Evolutionary conservation across 2,888 invertebrate species (phyloP).

Genomic region (Chymomyza caudatula): DNA sequence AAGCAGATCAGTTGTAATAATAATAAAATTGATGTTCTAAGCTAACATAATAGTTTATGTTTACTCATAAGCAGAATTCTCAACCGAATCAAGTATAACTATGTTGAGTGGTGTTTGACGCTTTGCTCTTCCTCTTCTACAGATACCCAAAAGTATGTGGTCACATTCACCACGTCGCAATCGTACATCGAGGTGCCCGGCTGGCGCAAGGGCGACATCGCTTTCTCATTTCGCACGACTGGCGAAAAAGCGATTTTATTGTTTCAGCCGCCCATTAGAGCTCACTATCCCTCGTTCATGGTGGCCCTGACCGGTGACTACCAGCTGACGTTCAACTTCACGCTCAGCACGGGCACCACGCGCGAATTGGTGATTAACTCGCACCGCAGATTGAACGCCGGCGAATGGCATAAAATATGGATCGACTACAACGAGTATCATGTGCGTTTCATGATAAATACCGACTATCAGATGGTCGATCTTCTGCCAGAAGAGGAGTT

Average conservation of each 20-base stretch:
- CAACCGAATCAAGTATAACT: neutral
- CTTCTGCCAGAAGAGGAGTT: conserved; percentile 91
- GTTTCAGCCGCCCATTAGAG: conserved; percentile 93
- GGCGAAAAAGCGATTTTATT: conserved; percentile 92
- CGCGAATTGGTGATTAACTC: conserved; percentile 91
- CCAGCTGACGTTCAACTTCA: conserved; percentile 92
- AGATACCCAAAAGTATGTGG: conserved; percentile 95
- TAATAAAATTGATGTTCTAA: no score
- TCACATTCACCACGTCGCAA: conserved; percentile 94
- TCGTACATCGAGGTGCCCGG: conserved; percentile 95
- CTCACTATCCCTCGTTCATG: conserved; percentile 94
- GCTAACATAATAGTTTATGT: no score
- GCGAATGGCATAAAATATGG: conserved; percentile 98
- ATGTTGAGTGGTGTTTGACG: neutral
- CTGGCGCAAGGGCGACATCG: conserved; percentile 94
- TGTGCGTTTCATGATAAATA: conserved; percentile 94
- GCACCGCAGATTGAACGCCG: conserved; percentile 88
- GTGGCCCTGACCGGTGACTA: conserved; percentile 93
- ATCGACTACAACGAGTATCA: conserved; percentile 96
- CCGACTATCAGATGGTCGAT: conserved; percentile 92
- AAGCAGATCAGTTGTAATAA: no score
- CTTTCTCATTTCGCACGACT: conserved; percentile 94
- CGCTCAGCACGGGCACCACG: conserved; percentile 89
- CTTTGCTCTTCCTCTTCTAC: conserved; percentile 5
- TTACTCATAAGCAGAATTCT: no score